Evolutionary conservation across 1,140 invertebrate species (phyloP), one percentile per base, ranked within the genome.

Genomic region (Apis florea): DNA sequence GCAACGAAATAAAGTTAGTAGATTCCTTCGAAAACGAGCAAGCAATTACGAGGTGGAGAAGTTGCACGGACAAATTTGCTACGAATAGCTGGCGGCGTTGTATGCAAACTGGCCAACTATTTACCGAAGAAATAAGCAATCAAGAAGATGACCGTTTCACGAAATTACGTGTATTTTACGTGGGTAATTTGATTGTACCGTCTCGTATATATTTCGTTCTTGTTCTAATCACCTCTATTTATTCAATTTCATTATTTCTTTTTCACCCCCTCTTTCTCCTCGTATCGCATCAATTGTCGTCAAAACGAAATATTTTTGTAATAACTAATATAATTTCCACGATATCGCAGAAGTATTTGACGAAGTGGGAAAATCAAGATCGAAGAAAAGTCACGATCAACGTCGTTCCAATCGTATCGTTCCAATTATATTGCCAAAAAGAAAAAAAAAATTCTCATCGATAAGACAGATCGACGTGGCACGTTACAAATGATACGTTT

Each of bases 111-210:
- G 64, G 64, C 63, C 61, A 69, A 81, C 77, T 89, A 85, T 89
- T 88, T 89, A 61, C 83, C 64, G 24, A 85, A 88, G 87, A 87
- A 89, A 89, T 89, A 85, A 87, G 85, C 81, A 89, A 89, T 89
- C 71, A 84, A 49, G 54, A 13, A 15, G 51, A 51, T 66, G 53
- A 17, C 31, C 59, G 53, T 54, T 66, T 53, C n/a, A 8, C 21
- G 11, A 40, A 56, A 76, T 84, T 74, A 83, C 53, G 51, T 49
- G 19, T 54, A 49, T 47, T 59, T 78, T 24, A 4, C 3, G 15
- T 17, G 9, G 26, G n/a, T 21, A 67, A 40, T 59, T 61, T 31
- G 13, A 15, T 56, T 49, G 2, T 2, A n/a, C 47, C 40, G 31
- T 13, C 26, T 9, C 13, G 31, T 40, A 47, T 26, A 40, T 26